Percentiles rank a stretch among this genome's conserved stretches.
Evolutionary conservation across 1,140 invertebrate species (phyloP).

Genomic region (Drosophila aff.): DNA sequence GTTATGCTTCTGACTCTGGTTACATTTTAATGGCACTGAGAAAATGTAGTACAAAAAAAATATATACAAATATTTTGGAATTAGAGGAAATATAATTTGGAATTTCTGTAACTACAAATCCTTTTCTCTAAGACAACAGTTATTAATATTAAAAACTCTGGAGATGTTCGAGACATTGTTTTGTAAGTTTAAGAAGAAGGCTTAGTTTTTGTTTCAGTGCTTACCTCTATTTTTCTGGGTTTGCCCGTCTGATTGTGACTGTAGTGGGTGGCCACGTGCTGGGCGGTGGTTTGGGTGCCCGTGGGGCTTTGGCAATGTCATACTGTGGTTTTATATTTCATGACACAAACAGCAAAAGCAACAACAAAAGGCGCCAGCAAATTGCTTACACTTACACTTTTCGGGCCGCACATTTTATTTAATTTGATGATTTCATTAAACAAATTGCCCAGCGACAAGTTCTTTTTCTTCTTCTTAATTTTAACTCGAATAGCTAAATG

Average conservation of each 20-base stretch:
- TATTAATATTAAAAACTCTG: no score
- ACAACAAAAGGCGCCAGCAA: conserved; percentile 41
- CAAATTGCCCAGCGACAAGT: conserved; percentile 58
- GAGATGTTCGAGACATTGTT: no score
- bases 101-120: neutral
- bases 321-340: conserved; percentile 73
- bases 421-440: conserved; percentile 82
- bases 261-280: conserved; percentile 43
- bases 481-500: conserved; percentile 32
- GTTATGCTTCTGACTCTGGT: conserved; percentile 45
- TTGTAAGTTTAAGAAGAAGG: no score
- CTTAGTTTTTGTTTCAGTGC: neutral
- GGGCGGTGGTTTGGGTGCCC: neutral
- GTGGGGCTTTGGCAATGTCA: conserved; percentile 45
- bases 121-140: no score
- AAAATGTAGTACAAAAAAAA: neutral
- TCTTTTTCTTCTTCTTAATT: conserved; percentile 37
- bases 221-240: neutral
- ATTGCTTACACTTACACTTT: conserved; percentile 71
- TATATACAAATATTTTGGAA: neutral
- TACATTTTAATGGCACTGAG: conserved; percentile 17
- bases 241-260: conserved; percentile 2
- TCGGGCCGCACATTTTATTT: conserved; percentile 71
- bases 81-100: neutral
- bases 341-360: conserved; percentile 49